Evolutionary conservation across 92 coral and sea anemone genomes (phyloP), one percentile per base, ranked within the genome.

Genomic region (Hydrozoanthus gracilis): DNA sequence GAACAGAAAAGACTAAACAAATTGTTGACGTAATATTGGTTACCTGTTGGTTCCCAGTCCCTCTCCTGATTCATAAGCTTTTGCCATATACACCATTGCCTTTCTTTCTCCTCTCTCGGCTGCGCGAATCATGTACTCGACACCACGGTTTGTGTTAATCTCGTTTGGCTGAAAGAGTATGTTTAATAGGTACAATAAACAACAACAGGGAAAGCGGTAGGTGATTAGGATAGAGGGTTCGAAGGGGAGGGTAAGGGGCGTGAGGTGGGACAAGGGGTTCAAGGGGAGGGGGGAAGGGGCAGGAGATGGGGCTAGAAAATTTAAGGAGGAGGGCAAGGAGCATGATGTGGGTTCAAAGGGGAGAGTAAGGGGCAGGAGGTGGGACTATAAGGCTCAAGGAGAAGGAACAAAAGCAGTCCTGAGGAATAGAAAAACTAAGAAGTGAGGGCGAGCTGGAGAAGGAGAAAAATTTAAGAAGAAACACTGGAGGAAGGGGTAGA

Each of bases 51-150:
- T 89, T 4, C 96, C 96, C 77, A 96, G 92, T 50, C 99, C 98
- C 85, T 49, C 16, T 6, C 95, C 99, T 88, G 95, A 87, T 84
- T 95, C 99, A 84, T 91, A 93, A 0, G 99, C 96, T 86, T 93
- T 95, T 5, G 99, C 99, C 94, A 96, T 90, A 90, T 93, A 96
- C 73, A 96, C 86, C 99, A 96, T 95, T 3, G 99, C 99, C 69
- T 90, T 89, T 18, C 94, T 91, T 71, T 93, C 99, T 44, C 98
- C 99, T 20, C 91, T 80, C 14, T 85, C 88, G 13, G 98, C 95
- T 44, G 98, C 98, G 16, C 83, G 78, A 54, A 95, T 73, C 97
- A 95, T 96, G 88, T 87, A 92, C 75, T 92, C 91, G 45, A 96
- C 95, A 4, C 99, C 99, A 78, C 94, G 86, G 76, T 93, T 91